Base-by-base conservation (phyloP, 1,140 invertebrate genomes). In the Drosophila insularis region DNA sequence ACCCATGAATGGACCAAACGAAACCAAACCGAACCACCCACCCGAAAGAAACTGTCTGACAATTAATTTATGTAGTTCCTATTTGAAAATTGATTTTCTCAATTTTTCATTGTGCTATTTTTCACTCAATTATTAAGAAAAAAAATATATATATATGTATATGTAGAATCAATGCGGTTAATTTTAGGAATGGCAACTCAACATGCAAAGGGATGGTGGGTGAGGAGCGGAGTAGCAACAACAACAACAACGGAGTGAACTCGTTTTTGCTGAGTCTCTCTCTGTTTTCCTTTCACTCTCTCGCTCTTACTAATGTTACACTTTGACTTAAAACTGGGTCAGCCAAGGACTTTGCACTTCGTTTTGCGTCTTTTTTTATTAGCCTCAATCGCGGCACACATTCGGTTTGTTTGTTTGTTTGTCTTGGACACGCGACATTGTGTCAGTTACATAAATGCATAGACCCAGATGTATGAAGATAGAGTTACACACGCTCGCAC, bases 121-220 rank as follows among this genome's bases (percentile, higher is more conserved):
- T 79, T 72, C 66, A 59, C 68, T 71, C 74, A 86, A 78, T 78
- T 81, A 81, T 86, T 86, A 63, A 78, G 63, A 43, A 63, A 60
- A 63, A 43, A 50, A 37, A 56, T 27, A 32, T 31, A n/a, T 31
- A 56, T 50, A 50, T 27, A 27, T 21, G 50, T 63, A 5, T 23
- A 35, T 40, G n/a, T n/a, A 43, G 32, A 75, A 76, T 76, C 74
- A 58, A 70, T 76, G 74, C 66, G 59, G 73, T 68, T 75, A 76
- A 76, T 76, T 70, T 43, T 60, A 61, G 46, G 43, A 78, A 70
- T 60, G 46, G 74, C 62, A 19, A 61, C 53, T 72, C 39, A 60
- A 76, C 66, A 70, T 76, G 74, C 66, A 61, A 54, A 21, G 39
- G 55, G 11, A 13, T 10, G 39, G 37, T n/a, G 56, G 17, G 4